Evolutionary conservation across 2,113 vertebrate genomes (phyloP).

Genomic region (Ailuropoda melanoleuca): DNA sequence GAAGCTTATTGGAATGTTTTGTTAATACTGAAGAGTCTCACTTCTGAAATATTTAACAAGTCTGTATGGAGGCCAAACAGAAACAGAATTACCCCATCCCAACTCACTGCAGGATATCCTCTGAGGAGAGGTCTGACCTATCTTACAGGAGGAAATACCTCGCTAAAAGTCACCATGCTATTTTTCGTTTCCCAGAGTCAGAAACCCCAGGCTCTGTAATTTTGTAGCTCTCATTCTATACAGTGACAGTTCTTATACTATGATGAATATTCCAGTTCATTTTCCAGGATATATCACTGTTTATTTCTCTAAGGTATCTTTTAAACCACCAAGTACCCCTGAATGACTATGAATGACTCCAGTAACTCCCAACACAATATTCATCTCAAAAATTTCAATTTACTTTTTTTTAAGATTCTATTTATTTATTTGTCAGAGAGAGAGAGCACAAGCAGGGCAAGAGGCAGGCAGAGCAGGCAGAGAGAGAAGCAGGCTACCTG

Average conservation of each 20-base stretch:
- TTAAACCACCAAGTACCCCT: background rate
- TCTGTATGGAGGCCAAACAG: background rate
- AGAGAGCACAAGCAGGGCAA: too few relatives aligned
- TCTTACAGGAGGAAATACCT: background rate
- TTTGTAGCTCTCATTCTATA: background rate
- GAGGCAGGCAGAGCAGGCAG: too few relatives aligned
- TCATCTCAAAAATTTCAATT: background rate
- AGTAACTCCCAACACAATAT: background rate
- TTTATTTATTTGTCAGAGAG: too few relatives aligned
- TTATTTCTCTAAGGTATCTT: slow-evolving; percentile 28
- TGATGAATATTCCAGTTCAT: background rate
- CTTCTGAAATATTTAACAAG: slow-evolving; percentile 16
- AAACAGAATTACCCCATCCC: background rate
- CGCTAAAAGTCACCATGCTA: background rate
- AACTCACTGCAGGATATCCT: background rate
- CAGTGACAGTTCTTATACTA: background rate
- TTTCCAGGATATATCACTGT: background rate
- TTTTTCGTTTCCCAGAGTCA: background rate
- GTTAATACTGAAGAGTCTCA: slow-evolving; percentile 17
- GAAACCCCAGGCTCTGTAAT: background rate
- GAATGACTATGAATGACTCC: background rate
- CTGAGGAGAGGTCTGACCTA: background rate
- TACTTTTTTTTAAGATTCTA: too few relatives aligned
- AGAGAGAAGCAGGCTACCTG: too few relatives aligned
- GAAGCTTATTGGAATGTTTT: background rate